Evolutionary conservation across 2,888 invertebrate species (phyloP).

Genomic region (Entomobrya multifasciata): DNA sequence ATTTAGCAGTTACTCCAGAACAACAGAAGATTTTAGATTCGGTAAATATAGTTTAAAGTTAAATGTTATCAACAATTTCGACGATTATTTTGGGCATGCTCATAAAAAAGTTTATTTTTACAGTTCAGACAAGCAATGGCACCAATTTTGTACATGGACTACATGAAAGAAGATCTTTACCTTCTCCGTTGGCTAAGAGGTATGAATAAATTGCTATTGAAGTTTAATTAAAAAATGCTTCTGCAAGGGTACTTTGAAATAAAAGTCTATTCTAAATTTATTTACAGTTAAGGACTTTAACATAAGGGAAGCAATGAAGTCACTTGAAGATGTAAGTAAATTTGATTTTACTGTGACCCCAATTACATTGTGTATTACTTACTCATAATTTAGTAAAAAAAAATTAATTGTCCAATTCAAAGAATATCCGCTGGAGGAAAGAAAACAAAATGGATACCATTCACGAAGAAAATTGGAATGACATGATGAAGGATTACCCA

Average conservation of each 20-base stretch:
- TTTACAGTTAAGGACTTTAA: conserved; percentile 48
- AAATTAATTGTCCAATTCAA: too few species aligned
- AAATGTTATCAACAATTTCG: conserved; percentile 9
- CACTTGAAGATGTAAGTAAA: conserved; percentile 40
- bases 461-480: conserved; percentile 62
- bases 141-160: conserved; percentile 26
- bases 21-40: conserved; percentile 46
- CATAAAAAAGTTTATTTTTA: background rate
- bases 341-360: too few species aligned
- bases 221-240: too few species aligned
- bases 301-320: conserved; percentile 17
- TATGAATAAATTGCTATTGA: too few species aligned
- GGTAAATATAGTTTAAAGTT: too few species aligned
- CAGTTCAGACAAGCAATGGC: conserved; percentile 41
- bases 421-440: conserved; percentile 54
- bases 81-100: background rate
- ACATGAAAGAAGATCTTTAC: conserved; percentile 61
- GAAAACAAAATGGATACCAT: conserved; percentile 58
- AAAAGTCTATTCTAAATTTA: too few species aligned
- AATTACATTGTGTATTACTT: too few species aligned
- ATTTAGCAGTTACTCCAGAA: conserved; percentile 32
- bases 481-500: conserved; percentile 63
- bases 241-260: too few species aligned
- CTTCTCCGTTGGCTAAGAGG: conserved; percentile 43
- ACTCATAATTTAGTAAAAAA: too few species aligned